Evolutionary conservation across 53 echinoderm and acorn worm species (phyloP).

Genomic region (Stichopus horrens): DNA sequence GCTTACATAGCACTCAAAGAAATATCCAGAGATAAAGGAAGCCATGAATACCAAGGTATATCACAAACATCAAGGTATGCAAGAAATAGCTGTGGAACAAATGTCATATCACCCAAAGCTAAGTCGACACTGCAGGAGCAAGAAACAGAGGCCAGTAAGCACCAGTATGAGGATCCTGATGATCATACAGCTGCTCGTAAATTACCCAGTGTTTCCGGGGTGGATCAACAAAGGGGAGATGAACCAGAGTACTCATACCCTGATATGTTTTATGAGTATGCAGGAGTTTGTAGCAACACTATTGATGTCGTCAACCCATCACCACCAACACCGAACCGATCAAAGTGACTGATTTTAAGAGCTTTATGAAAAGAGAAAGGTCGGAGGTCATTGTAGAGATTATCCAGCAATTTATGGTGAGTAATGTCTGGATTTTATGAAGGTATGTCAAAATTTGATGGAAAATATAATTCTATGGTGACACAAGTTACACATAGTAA

Average conservation of each 20-base stretch:
- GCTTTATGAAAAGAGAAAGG: not conserved
- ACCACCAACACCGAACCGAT: not conserved
- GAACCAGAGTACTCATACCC: not conserved
- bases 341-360: not conserved
- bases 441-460: no score
- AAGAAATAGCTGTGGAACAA: not conserved
- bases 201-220: not conserved
- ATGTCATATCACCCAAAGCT: not conserved
- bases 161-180: not conserved
- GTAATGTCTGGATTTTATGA: not conserved
- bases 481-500: no score
- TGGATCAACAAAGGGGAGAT: not conserved
- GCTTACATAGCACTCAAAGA: conserved; percentile 8
- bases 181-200: not conserved
- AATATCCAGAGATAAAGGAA: not conserved
- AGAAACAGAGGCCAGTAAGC: not conserved
- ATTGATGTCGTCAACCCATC: not conserved
- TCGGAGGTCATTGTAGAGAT: not conserved
- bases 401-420: not conserved
- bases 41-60: not conserved
- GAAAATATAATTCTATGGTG: no score
- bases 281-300: not conserved
- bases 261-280: conserved; percentile 1
- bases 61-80: not conserved
- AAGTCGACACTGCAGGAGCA: not conserved